These are phyloP conservation scores for Phyllotreta cruciferae DNA, from an alignment of 2,888 invertebrate genomes.

Conservation along the genomic window DNA sequence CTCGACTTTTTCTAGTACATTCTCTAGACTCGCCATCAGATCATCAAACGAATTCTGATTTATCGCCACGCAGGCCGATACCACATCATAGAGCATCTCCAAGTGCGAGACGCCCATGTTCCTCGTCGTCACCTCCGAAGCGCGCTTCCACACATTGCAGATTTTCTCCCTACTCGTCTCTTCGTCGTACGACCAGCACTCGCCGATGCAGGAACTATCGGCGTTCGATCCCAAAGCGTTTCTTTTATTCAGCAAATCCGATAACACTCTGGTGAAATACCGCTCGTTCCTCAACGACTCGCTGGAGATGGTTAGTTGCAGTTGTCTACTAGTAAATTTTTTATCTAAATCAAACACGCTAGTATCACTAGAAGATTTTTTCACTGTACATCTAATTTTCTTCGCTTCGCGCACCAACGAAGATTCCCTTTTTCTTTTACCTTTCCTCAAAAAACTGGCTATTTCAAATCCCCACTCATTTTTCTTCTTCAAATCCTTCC, in stretches of 20 bases:
- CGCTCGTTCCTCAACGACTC: slow-evolving; percentile 32
- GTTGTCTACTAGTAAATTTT: slow-evolving; percentile 38
- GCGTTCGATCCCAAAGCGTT: not conserved
- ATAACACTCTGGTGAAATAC: slow-evolving; percentile 42
- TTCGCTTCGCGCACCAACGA: not conserved
- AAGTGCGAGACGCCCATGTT: slow-evolving; percentile 52
- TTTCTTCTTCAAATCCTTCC: slow-evolving; percentile 25
- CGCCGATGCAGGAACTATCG: too few relatives aligned
- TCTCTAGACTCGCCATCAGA: slow-evolving; percentile 46
- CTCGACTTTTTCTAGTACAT: slow-evolving; percentile 44
- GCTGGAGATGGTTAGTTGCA: slow-evolving; percentile 24
- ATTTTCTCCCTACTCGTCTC: slow-evolving; percentile 45
- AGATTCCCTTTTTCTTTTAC: slow-evolving; percentile 12
- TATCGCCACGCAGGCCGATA: slow-evolving; percentile 52
- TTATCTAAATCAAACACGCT: slow-evolving; percentile 40
- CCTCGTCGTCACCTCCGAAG: slow-evolving; percentile 49
- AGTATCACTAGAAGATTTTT: slow-evolving; percentile 34
- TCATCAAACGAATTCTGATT: slow-evolving; percentile 50
- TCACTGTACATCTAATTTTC: slow-evolving; percentile 3
- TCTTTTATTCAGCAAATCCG: slow-evolving; percentile 41
- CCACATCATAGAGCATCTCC: slow-evolving; percentile 55
- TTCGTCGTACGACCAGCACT: not conserved
- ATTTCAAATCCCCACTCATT: slow-evolving; percentile 14
- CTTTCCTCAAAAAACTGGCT: too few relatives aligned
- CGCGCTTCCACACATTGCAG: slow-evolving; percentile 50